These are phyloP conservation scores for Anguilla megastoma DNA, from an alignment of 2,797 vertebrate genomes.

Conservation along the genomic window DNA sequence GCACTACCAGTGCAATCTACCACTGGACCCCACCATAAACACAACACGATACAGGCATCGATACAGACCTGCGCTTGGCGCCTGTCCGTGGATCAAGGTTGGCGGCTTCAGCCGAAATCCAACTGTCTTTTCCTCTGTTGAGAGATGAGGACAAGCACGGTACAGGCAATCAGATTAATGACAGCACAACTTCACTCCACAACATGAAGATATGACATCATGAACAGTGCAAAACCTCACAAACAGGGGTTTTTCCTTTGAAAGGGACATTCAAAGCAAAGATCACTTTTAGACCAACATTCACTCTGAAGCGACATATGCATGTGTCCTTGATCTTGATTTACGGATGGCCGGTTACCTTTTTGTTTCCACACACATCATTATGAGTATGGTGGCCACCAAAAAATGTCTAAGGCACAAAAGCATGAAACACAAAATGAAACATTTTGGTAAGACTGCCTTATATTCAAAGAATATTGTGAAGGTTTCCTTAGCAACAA, in stretches of 20 bases:
- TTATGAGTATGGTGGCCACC: not conserved
- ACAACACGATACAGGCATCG: not conserved
- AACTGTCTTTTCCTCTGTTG: conserved; percentile 90
- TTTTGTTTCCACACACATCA: not conserved
- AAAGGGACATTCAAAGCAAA: not conserved
- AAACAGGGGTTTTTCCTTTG: not conserved
- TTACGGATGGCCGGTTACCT: not conserved
- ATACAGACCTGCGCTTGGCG: conserved; percentile 90
- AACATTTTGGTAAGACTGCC: not conserved
- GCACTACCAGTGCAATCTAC: not conserved
- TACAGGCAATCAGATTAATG: not conserved
- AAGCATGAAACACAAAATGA: no score
- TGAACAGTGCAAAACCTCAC: not conserved
- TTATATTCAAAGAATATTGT: not conserved
- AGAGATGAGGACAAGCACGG: conserved; percentile 23
- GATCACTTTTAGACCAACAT: not conserved
- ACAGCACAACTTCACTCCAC: not conserved
- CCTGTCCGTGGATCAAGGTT: conserved; percentile 95
- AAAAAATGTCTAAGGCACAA: not conserved
- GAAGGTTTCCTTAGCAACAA: not conserved
- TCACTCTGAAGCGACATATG: not conserved
- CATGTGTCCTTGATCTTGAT: not conserved
- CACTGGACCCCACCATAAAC: not conserved
- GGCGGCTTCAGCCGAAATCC: conserved; percentile 97
- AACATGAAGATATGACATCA: not conserved